Conservation (phyloP, 2,797 vertebrate species). For the Oceanodroma leucorhoa region DNA sequence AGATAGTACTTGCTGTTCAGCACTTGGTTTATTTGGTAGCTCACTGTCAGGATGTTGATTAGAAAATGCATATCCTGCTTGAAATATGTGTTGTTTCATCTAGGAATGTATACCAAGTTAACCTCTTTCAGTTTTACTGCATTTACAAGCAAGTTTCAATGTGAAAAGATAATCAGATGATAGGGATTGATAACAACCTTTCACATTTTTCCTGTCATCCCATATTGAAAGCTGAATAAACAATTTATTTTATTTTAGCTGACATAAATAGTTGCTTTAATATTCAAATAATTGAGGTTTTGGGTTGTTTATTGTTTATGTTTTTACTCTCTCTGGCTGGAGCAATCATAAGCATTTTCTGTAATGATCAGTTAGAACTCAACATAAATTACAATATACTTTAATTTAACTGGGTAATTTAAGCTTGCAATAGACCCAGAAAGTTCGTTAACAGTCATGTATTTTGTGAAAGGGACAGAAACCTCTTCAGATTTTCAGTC, state of each 20-base stretch:
- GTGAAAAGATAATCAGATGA: neutral
- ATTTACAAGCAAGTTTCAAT: neutral
- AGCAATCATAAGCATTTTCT: neutral
- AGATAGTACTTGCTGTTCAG: neutral
- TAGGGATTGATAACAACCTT: neutral
- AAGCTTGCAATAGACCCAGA: neutral
- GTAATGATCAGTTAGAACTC: neutral
- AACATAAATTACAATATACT: neutral
- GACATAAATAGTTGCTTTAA: neutral
- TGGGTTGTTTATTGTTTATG: neutral
- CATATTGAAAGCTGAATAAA: neutral
- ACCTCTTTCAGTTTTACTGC: neutral
- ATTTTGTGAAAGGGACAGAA: neutral
- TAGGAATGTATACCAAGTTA: neutral
- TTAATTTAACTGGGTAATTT: neutral
- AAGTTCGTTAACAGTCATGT: neutral
- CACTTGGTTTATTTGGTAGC: neutral
- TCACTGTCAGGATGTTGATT: neutral
- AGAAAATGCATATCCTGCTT: neutral
- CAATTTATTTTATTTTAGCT: neutral
- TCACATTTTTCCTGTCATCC: neutral
- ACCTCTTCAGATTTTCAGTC: neutral
- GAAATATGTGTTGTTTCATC: neutral
- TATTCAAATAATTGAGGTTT: neutral
- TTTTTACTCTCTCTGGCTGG: neutral